Evolutionary conservation across 2,797 vertebrate genomes (phyloP).

Genomic region (Meriones psammophilus): DNA sequence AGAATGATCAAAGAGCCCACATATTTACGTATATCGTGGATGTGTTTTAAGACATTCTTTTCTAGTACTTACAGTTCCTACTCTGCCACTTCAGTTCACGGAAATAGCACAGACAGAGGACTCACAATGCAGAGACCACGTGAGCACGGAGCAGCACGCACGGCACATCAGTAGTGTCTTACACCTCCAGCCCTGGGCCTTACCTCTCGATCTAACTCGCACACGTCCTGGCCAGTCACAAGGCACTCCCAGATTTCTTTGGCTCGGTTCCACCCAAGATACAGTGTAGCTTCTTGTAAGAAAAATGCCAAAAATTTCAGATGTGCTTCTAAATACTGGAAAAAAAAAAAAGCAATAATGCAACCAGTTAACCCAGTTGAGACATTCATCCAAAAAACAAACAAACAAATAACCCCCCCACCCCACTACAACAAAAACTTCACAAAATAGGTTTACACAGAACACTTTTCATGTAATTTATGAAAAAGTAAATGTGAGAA

Average conservation of each 20-base stretch:
- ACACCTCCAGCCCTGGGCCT: conserved; percentile 30
- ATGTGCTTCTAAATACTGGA: conserved; percentile 98
- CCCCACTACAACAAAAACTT: background rate
- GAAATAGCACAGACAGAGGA: conserved; percentile 24
- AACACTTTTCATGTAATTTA: conserved; percentile 22
- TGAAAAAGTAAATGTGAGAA: background rate
- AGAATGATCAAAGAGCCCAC: conserved; percentile 28
- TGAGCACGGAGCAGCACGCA: background rate
- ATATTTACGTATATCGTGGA: background rate
- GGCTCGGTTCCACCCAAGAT: conserved; percentile 98
- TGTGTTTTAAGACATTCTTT: background rate
- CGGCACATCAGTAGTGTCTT: background rate
- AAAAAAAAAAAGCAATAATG: conserved; percentile 77
- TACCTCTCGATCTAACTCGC: conserved; percentile 98
- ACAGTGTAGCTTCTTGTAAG: conserved; percentile 99
- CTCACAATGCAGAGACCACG: background rate
- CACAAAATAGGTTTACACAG: background rate
- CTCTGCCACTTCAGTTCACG: background rate
- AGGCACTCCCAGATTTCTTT: conserved; percentile 99
- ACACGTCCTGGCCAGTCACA: conserved; percentile 97
- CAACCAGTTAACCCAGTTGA: conserved; percentile 74
- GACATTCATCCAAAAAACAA: conserved; percentile 61
- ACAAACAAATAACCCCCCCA: too few species aligned
- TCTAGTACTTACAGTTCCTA: background rate
- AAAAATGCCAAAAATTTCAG: conserved; percentile 99